A percentile compares a stretch with the other conserved stretches of the same genome.
These are phyloP conservation scores for Atta colombica DNA, from an alignment of 1,140 invertebrate species.

Conservation along the genomic window DNA sequence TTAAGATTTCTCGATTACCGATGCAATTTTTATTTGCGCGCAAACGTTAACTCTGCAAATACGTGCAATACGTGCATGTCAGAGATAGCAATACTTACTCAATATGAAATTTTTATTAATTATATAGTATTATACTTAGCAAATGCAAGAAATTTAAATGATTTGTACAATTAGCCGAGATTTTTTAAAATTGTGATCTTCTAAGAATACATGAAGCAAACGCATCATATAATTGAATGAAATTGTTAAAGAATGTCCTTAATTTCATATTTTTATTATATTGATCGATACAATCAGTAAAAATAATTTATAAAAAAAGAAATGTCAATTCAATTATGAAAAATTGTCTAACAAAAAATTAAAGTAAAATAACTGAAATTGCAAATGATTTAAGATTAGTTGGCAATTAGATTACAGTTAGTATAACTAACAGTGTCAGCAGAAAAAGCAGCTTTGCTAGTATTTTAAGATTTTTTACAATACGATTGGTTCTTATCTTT, in stretches of 20 bases:
- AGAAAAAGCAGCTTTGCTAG: no score
- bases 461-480: no score
- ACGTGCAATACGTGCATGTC: background rate
- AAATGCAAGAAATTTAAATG: background rate
- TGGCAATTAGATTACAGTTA: background rate
- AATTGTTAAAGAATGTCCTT: background rate
- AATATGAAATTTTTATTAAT: background rate
- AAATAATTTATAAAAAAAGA: background rate
- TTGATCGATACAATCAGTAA: background rate
- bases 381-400: background rate
- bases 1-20: background rate
- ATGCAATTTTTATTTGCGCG: background rate
- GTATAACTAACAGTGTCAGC: background rate
- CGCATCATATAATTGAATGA: background rate
- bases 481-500: no score
- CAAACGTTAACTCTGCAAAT: background rate
- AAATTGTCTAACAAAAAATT: background rate
- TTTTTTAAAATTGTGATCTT: constrained; percentile 11
- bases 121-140: background rate
- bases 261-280: background rate
- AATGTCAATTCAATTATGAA: background rate
- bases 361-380: background rate
- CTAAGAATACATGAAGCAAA: background rate
- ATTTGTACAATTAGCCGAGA: background rate
- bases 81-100: background rate